These are phyloP conservation scores for Rousettus madagascariensis DNA, from an alignment of 2,797 vertebrate species.

Conservation along the genomic window DNA sequence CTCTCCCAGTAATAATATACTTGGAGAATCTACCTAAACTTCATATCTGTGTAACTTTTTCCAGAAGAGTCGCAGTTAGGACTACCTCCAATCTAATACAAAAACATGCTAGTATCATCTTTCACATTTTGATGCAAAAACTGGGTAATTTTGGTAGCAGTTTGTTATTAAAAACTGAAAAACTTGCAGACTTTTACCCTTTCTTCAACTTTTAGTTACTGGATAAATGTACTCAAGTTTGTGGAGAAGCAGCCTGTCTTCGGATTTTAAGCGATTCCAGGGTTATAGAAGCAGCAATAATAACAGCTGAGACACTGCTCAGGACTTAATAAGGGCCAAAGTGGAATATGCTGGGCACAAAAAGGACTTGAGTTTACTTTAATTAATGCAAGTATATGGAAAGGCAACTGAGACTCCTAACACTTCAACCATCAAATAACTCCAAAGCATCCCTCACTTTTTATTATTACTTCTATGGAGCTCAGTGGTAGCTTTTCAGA, in stretches of 20 bases:
- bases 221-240: neutral
- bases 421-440: neutral
- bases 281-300: neutral
- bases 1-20: neutral
- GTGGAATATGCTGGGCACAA: neutral
- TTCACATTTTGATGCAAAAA: neutral
- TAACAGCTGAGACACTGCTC: neutral
- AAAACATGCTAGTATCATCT: neutral
- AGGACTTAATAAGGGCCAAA: neutral
- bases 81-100: neutral
- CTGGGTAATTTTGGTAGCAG: neutral
- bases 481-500: neutral
- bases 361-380: neutral
- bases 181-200: neutral
- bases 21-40: neutral
- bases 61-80: neutral
- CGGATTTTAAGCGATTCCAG: neutral
- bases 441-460: neutral
- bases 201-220: neutral
- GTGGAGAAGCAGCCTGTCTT: neutral
- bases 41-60: neutral
- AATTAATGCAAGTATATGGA: neutral
- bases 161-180: neutral
- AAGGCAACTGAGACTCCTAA: neutral
- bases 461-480: neutral